These are phyloP conservation scores for Ctenosaura bakeri DNA, from an alignment of 2,797 vertebrate genomes.

Conservation along the genomic window DNA sequence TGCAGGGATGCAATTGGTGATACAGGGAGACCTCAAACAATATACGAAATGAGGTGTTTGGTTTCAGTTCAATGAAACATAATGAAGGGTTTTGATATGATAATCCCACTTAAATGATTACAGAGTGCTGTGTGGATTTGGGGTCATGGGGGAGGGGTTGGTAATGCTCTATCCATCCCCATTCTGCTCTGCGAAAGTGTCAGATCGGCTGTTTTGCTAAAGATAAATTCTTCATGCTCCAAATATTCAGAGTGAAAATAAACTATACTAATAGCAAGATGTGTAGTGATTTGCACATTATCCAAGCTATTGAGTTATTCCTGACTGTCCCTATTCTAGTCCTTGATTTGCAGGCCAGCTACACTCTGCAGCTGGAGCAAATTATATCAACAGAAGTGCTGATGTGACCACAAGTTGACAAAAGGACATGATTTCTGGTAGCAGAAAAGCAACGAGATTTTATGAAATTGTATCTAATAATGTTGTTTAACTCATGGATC, in stretches of 20 bases:
- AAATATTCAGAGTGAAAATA: constrained; percentile 86
- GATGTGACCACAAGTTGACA: constrained; percentile 91
- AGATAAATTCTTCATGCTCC: constrained; percentile 87
- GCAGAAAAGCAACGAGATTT: constrained; percentile 89
- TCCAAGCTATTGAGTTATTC: constrained; percentile 89
- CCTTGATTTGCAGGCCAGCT: constrained; percentile 90
- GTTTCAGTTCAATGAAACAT: constrained; percentile 77
- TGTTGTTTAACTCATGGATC: constrained; percentile 89
- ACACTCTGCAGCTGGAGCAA: constrained; percentile 89
- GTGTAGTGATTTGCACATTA: constrained; percentile 88
- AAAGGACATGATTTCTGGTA: constrained; percentile 91
- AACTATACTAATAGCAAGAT: constrained; percentile 86
- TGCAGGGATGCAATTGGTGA: constrained; percentile 51
- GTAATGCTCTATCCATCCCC: constrained; percentile 80
- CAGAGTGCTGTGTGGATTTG: constrained; percentile 63
- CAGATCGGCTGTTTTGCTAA: constrained; percentile 86
- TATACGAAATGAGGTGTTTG: constrained; percentile 75
- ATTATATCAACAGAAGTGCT: constrained; percentile 91
- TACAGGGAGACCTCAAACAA: constrained; percentile 71
- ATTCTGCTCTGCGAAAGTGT: constrained; percentile 82
- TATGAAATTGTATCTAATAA: constrained; percentile 91
- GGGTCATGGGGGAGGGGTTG: constrained; percentile 67
- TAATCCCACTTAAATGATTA: constrained; percentile 79
- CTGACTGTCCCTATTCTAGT: constrained; percentile 89
- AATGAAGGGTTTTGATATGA: constrained; percentile 80